Base-by-base conservation (phyloP, 2,113 vertebrate genomes). In the Nettapus auritus region DNA sequence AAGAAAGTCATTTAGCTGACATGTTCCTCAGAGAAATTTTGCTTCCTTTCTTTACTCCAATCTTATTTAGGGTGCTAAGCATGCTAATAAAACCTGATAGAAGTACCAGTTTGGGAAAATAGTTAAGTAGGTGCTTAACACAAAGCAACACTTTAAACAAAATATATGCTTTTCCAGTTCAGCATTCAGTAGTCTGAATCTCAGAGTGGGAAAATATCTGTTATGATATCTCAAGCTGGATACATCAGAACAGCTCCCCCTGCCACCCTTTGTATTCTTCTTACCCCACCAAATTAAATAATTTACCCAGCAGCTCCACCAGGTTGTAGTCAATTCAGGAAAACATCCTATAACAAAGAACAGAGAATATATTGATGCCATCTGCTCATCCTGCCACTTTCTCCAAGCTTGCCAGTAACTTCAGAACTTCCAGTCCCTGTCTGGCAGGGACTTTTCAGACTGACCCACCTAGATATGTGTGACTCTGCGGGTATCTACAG, bases 81-180 rank as follows among this genome's bases (percentile, higher is more conserved):
- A 59, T 83, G 57, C 88, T 82, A 97, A 96, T 96, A 97, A 96
- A 97, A 93, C 53, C 82, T 90, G 77, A 70, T 42, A 93, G 82
- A 96, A 96, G 93, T 78, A 88, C 66, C 88, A 79, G 57, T 86
- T 82, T 86, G 96, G 95, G 93, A 96, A 96, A 95, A 90, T 10
- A 88, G 53, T 89, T 93, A 90, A 96, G 73, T 46, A 90, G 67
- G 78, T 89, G 73, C 83, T 84, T 94, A 96, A 90, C 81, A 90
- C 93, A 93, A 89, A 91, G 83, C 84, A 96, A 96, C 86, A 89
- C 91, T 95, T 96, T 73, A 90, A 82, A 74, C 18, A 95, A 90
- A 96, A 93, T 87, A 87, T 79, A 94, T 86, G 69, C 36, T 92
- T 92, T 93, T 88, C 42, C 55, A 73, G 50, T 42, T 90, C 48